A percentile compares a stretch with the other conserved stretches of the same genome.
Evolutionary conservation across 1,140 invertebrate genomes (phyloP).

Genomic region (Microplitis demolitor): DNA sequence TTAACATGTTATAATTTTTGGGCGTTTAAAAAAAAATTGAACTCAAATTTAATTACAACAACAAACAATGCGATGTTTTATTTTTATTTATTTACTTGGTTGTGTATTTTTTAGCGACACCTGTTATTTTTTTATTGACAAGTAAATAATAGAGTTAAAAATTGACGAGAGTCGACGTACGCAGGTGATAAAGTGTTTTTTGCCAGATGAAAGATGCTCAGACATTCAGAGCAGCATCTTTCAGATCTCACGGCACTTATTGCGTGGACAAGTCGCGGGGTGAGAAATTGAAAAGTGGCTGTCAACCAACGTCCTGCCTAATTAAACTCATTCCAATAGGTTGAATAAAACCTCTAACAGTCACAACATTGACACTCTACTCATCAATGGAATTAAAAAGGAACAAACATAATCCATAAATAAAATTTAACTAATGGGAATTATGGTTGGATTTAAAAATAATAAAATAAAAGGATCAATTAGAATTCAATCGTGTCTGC

Average conservation of each 20-base stretch:
- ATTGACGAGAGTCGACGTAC: too few species aligned
- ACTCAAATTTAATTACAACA: too few species aligned
- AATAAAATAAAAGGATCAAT: background rate
- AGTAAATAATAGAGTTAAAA: too few species aligned
- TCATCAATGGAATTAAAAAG: background rate
- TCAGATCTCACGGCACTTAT: constrained; percentile 4
- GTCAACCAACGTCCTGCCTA: constrained; percentile 18
- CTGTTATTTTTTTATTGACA: background rate
- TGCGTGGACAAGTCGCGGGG: constrained; percentile 20
- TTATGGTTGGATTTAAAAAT: background rate
- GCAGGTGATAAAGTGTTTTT: too few species aligned
- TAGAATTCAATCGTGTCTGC: constrained; percentile 8
- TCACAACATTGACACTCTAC: too few species aligned
- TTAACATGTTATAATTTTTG: too few species aligned
- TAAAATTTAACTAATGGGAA: too few species aligned
- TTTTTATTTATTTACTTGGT: too few species aligned
- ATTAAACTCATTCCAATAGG: constrained; percentile 36
- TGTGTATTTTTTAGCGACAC: background rate
- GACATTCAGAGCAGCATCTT: background rate
- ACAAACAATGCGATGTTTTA: too few species aligned
- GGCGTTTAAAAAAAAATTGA: too few species aligned
- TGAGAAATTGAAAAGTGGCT: constrained; percentile 43
- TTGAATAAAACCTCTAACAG: too few species aligned
- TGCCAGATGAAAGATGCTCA: too few species aligned
- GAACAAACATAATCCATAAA: background rate